Evolutionary conservation across 2,113 vertebrate genomes (phyloP).

Genomic region (Seriola rivoliana): DNA sequence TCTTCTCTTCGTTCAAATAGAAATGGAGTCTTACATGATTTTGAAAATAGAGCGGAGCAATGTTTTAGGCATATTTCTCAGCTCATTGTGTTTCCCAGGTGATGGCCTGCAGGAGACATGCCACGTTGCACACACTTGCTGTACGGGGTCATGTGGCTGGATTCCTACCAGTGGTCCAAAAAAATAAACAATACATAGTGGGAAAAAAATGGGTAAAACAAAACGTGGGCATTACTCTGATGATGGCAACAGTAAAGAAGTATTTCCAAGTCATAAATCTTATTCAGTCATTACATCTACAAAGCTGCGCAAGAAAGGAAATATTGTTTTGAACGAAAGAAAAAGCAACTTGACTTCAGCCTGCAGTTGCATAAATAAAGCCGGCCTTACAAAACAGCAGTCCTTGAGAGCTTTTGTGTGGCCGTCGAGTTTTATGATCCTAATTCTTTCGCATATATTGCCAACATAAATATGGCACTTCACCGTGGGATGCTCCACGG

Average conservation of each 20-base stretch:
- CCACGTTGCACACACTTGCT: slow-evolving; percentile 45
- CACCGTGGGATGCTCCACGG: slow-evolving; percentile 90
- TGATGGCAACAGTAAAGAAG: slow-evolving; percentile 59
- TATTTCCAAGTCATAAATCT: slow-evolving; percentile 71
- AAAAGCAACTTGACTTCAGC: slow-evolving; percentile 84
- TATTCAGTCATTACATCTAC: slow-evolving; percentile 38
- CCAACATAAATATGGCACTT: slow-evolving; percentile 96
- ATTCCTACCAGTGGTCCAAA: slow-evolving; percentile 32
- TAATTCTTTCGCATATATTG: slow-evolving; percentile 98
- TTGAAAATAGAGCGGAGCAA: not conserved
- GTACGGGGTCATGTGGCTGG: slow-evolving; percentile 35
- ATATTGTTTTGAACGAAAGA: slow-evolving; percentile 85
- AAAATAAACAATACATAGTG: slow-evolving; percentile 52
- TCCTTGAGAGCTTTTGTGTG: slow-evolving; percentile 93
- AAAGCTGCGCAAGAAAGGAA: slow-evolving; percentile 79
- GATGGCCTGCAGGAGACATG: slow-evolving; percentile 50
- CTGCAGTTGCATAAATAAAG: slow-evolving; percentile 88
- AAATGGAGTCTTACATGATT: not conserved
- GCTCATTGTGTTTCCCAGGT: slow-evolving; percentile 28
- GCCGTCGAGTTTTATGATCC: slow-evolving; percentile 96
- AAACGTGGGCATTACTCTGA: slow-evolving; percentile 41
- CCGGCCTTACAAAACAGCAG: slow-evolving; percentile 84
- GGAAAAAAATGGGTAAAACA: slow-evolving; percentile 47
- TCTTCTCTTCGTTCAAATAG: not conserved
- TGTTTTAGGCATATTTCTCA: slow-evolving; percentile 28